These are phyloP conservation scores for Gasterosteus aculeatus DNA, from an alignment of 2,113 vertebrate genomes.

Conservation along the genomic window DNA sequence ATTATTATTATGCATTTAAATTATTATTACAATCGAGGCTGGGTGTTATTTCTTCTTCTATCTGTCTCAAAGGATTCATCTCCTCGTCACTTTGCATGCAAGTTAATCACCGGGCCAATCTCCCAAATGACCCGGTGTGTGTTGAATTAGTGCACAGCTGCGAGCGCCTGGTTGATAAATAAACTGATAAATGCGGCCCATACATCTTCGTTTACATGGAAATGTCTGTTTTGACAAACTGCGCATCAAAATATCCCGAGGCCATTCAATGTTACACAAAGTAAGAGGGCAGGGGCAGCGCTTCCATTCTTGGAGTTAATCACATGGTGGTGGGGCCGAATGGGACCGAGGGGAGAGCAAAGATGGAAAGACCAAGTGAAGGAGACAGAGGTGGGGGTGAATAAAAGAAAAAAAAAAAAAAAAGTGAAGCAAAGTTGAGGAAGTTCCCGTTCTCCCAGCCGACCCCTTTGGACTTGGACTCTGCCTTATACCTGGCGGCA, in stretches of 20 bases:
- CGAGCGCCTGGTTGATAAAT: constrained; percentile 27
- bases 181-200: constrained; percentile 34
- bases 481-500: background rate
- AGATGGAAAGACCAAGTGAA: background rate
- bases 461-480: background rate
- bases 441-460: background rate
- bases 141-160: constrained; percentile 42
- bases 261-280: constrained; percentile 36
- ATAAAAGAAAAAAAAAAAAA: background rate
- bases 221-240: constrained; percentile 35
- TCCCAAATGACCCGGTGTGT: constrained; percentile 22
- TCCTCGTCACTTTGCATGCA: constrained; percentile 16
- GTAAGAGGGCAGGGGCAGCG: constrained; percentile 26
- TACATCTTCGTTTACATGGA: constrained; percentile 36
- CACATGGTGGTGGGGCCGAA: constrained; percentile 33
- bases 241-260: constrained; percentile 51
- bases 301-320: constrained; percentile 56
- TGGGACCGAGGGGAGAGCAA: background rate
- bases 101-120: constrained; percentile 36
- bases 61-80: background rate
- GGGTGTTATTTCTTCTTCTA: background rate
- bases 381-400: background rate
- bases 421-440: constrained; percentile 2
- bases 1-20: background rate
- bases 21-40: background rate